Conservation (phyloP, 2,888 invertebrate genomes). For the Lepidochrysops patricia region DNA sequence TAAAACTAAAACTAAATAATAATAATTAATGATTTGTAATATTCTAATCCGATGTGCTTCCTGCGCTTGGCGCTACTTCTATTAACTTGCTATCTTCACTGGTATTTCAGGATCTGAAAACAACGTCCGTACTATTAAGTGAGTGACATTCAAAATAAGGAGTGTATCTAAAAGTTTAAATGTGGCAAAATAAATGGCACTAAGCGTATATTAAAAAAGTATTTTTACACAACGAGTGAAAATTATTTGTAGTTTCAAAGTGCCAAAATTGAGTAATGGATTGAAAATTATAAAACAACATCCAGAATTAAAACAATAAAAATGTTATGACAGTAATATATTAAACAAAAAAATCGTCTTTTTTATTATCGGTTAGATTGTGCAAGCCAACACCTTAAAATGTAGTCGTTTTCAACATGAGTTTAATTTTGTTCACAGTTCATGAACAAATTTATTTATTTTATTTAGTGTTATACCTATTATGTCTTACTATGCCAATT, state of each 20-base stretch:
- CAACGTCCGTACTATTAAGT: conserved; percentile 23
- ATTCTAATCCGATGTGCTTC: conserved; percentile 52
- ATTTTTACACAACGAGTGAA: background rate
- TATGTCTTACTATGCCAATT: too few relatives aligned
- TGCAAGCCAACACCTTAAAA: conserved; percentile 13
- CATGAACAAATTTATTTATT: too few relatives aligned
- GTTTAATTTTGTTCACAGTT: too few relatives aligned
- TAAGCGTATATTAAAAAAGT: background rate
- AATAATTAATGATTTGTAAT: conserved; percentile 62
- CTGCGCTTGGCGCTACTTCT: conserved; percentile 51
- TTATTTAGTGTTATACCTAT: too few relatives aligned
- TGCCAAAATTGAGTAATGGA: background rate
- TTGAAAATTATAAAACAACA: background rate
- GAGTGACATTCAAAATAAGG: background rate
- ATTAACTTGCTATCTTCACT: conserved; percentile 39
- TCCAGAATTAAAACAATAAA: background rate
- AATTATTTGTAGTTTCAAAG: background rate
- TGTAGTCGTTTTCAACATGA: background rate
- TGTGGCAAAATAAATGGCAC: background rate
- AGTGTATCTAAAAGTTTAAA: background rate
- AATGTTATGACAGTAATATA: background rate
- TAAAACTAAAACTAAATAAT: conserved; percentile 63
- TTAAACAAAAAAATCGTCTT: background rate
- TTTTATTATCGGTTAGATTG: conserved; percentile 20
- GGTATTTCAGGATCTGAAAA: conserved; percentile 62